Evolutionary conservation across 1,140 invertebrate species (phyloP), one percentile per base, ranked within the genome.

Genomic region (Andrena cerasifolii): DNA sequence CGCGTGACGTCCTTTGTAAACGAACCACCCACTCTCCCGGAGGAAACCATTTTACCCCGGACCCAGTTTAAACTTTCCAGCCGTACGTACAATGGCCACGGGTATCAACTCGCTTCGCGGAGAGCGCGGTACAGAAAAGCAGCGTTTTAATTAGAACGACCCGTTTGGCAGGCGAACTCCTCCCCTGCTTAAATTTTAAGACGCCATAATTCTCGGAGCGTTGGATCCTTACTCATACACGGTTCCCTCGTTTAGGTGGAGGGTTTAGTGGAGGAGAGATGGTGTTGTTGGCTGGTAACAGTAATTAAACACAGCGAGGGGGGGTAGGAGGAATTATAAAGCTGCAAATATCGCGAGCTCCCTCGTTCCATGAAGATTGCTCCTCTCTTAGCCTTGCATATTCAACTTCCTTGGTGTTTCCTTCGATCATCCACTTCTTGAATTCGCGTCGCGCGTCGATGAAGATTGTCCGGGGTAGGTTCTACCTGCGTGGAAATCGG

Each of bases 281-380:
- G 16, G 21, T 6, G 47, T 7, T 40, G 71, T 74, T 74, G 59
- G 54, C 61, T 54, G 18, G 58, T 54, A 54, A 65, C 47, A 24
- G 61, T 74, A 56, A 74, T 74, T 74, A 56, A 74, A 56, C n/a
- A 66, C 43, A 36, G 40, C 72, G 45, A 47, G 40, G 28, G 8
- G n/a, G 53, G 18, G n/a, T 3, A 33, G 24, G 18, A 36, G 33
- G 54, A 54, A 53, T 53, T 53, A 53, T 43, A 43, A 73, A 53
- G 71, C 47, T 51, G 21, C 33, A 40, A 40, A 56, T 70, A 58
- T 58, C 53, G 49, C 33, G 26, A 26, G n/a, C 31, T 40, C 49
- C 49, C 49, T 67, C 49, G 10, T n/a, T 18, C 26, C n/a, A 12
- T 24, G 26, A 7, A 24, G 10, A 7, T 33, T 6, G 2, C 0